Evolutionary conservation across 2,113 vertebrate genomes (phyloP).

Genomic region (Lepus timidus): DNA sequence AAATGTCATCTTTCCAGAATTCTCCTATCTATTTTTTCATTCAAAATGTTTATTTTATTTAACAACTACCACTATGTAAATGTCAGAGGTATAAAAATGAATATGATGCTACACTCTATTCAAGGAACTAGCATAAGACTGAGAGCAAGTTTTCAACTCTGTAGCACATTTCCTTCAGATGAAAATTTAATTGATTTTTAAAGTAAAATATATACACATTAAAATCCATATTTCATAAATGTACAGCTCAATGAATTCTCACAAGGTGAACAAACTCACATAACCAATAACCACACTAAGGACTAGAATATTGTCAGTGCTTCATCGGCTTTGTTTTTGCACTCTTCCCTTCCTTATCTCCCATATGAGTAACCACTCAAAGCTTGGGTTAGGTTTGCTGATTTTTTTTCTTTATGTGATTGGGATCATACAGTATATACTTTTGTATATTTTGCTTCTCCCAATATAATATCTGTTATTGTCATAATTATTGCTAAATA

Average conservation of each 20-base stretch:
- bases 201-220: not conserved
- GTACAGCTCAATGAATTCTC: not conserved
- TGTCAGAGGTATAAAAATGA: not conserved
- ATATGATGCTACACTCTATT: not conserved
- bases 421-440: not conserved
- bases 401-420: not conserved
- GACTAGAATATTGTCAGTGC: not conserved
- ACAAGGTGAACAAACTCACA: not conserved
- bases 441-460: not conserved
- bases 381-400: not conserved
- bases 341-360: not conserved
- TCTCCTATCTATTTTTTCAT: not conserved
- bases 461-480: not conserved
- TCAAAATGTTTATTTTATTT: not conserved
- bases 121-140: not conserved
- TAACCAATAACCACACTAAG: not conserved
- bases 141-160: conserved; percentile 16
- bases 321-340: not conserved
- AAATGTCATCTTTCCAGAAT: not conserved
- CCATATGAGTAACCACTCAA: not conserved
- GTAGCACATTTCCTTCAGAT: not conserved
- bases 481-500: not conserved
- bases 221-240: not conserved
- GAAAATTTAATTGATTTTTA: not conserved
- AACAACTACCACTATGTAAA: not conserved